These are phyloP conservation scores for Meriones psammophilus DNA, from an alignment of 2,797 vertebrate species.

Conservation along the genomic window DNA sequence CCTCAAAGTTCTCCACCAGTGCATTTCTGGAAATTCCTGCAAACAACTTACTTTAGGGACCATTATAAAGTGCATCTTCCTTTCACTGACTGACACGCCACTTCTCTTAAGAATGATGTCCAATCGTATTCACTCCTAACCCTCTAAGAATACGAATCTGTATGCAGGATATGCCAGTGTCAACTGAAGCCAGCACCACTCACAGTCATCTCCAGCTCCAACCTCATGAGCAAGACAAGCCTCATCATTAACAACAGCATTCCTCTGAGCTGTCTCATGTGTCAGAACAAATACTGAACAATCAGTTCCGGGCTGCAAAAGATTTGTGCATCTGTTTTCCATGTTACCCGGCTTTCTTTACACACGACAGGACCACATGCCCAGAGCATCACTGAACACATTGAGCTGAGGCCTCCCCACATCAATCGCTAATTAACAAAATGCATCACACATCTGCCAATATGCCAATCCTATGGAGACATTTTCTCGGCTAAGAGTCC, in stretches of 20 bases:
- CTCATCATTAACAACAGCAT: no score
- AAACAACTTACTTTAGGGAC: no score
- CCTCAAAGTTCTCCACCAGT: not conserved
- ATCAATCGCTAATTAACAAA: not conserved
- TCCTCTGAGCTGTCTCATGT: not conserved
- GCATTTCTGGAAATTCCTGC: not conserved
- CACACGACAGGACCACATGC: not conserved
- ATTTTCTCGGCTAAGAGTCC: not conserved
- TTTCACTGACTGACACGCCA: not conserved
- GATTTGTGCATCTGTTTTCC: not conserved
- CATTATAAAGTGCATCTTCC: not conserved
- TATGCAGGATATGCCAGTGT: not conserved
- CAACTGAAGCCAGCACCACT: not conserved
- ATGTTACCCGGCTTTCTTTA: not conserved
- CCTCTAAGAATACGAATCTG: not conserved
- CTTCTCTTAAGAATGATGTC: not conserved
- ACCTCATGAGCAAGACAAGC: not conserved
- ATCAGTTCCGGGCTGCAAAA: not conserved
- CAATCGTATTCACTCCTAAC: not conserved
- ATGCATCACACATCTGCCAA: not conserved
- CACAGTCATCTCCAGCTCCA: not conserved
- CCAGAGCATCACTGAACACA: not conserved
- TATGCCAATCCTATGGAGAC: not conserved
- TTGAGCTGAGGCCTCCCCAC: not conserved
- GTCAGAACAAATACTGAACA: not conserved